Conservation (phyloP, 23 tunicate genomes). For the Diplosoma virens region DNA sequence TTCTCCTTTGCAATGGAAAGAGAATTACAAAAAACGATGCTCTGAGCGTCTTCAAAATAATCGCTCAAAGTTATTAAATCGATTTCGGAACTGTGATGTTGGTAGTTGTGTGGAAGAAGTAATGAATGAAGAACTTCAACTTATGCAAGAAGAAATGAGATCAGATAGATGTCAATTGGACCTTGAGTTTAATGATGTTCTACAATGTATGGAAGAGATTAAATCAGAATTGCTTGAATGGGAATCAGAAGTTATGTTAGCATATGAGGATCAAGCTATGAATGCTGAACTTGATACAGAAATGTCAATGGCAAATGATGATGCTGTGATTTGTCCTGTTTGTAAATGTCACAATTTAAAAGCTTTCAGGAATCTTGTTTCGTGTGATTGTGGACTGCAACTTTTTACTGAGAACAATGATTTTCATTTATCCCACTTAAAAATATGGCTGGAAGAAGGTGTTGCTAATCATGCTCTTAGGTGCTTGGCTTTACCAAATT, state of each 20-base stretch:
- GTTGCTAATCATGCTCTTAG: not conserved
- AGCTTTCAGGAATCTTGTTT: not conserved
- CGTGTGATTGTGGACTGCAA: slow-evolving; percentile 39
- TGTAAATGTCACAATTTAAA: slow-evolving; percentile 30
- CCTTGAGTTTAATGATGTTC: slow-evolving; percentile 35
- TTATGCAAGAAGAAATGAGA: not conserved
- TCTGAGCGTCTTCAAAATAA: slow-evolving; percentile 46
- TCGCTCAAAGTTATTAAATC: slow-evolving; percentile 52
- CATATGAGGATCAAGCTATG: slow-evolving; percentile 23
- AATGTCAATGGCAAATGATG: slow-evolving; percentile 2
- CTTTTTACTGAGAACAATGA: slow-evolving; percentile 24
- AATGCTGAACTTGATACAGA: slow-evolving; percentile 6
- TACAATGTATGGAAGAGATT: slow-evolving; percentile 48
- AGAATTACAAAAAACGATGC: slow-evolving; percentile 59
- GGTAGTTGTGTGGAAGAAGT: not conserved
- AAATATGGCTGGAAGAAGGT: slow-evolving; percentile 31
- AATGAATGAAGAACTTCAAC: slow-evolving; percentile 6
- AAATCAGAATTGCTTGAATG: slow-evolving; percentile 50
- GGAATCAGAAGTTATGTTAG: slow-evolving; percentile 54
- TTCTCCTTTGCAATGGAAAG: slow-evolving; percentile 61
- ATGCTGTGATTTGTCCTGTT: slow-evolving; percentile 36
- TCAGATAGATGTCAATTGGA: not conserved
- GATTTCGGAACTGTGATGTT: slow-evolving; percentile 28
- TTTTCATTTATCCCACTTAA: slow-evolving; percentile 14
- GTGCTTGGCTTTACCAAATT: not conserved